These are phyloP conservation scores for Nephrotoma guestfalica DNA, from an alignment of 2,888 invertebrate species.

Conservation along the genomic window DNA sequence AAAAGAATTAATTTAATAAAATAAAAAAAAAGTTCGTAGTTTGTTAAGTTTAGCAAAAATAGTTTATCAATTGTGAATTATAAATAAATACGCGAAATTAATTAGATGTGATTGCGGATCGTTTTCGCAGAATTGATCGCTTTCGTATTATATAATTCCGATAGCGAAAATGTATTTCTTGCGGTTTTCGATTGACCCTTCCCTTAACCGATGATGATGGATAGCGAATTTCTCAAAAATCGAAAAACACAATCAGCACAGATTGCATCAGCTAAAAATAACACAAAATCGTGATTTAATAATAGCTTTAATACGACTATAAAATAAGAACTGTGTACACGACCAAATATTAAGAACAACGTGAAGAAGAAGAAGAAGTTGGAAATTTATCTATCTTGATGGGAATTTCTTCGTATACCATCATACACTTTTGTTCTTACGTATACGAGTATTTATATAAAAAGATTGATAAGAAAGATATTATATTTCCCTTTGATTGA, in stretches of 20 bases:
- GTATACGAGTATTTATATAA: background rate
- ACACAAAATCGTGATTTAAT: background rate
- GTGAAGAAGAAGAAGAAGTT: background rate
- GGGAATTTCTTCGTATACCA: background rate
- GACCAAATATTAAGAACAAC: background rate
- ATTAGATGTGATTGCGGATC: background rate
- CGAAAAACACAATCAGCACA: background rate
- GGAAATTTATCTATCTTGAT: background rate
- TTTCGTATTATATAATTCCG: background rate
- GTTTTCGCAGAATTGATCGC: background rate
- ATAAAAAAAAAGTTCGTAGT: background rate
- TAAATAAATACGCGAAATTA: background rate
- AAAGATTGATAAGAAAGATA: background rate
- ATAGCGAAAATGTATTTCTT: background rate
- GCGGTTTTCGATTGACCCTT: background rate
- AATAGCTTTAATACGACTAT: background rate
- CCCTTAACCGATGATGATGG: background rate
- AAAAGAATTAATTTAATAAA: background rate
- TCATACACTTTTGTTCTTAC: background rate
- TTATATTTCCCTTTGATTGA: background rate
- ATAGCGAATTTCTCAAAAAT: background rate
- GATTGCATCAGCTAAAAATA: background rate
- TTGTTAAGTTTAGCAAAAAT: background rate
- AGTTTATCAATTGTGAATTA: background rate
- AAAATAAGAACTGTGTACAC: background rate